Evolutionary conservation across 1,140 invertebrate species (phyloP).

Genomic region (Panulirus ornatus): DNA sequence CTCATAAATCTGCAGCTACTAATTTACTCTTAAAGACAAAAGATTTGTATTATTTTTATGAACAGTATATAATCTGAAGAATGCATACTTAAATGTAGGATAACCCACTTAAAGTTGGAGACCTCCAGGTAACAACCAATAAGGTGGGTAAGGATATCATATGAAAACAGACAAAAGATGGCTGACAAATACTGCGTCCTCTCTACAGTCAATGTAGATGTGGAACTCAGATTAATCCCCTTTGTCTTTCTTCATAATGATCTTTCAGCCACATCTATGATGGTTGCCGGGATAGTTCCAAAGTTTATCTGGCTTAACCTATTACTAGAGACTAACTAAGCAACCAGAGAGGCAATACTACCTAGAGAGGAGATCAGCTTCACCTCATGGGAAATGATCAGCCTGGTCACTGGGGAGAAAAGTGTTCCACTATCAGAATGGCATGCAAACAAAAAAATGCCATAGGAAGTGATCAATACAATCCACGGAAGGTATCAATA

Average conservation of each 20-base stretch:
- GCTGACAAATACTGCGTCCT: background rate
- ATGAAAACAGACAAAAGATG: conserved; percentile 35
- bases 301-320: conserved; percentile 46
- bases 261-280: conserved; percentile 9
- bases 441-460: conserved; percentile 71
- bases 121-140: conserved; percentile 28
- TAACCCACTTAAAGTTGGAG: conserved; percentile 43
- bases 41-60: conserved; percentile 13
- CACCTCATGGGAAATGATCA: conserved; percentile 69
- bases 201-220: background rate
- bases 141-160: conserved; percentile 1
- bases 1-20: background rate
- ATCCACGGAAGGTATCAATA: conserved; percentile 66
- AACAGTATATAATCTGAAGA: conserved; percentile 23
- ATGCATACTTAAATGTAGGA: conserved; percentile 38
- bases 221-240: conserved; percentile 1
- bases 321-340: conserved; percentile 55
- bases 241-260: conserved; percentile 29
- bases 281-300: conserved; percentile 14
- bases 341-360: conserved; percentile 70
- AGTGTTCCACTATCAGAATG: conserved; percentile 71
- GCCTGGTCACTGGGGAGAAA: conserved; percentile 69
- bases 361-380: conserved; percentile 68
- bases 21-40: conserved; percentile 22
- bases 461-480: conserved; percentile 66